phyloP scores from a whole-genome alignment of 1,140 invertebrate genomes.

The Achatina immaculata region DNA sequence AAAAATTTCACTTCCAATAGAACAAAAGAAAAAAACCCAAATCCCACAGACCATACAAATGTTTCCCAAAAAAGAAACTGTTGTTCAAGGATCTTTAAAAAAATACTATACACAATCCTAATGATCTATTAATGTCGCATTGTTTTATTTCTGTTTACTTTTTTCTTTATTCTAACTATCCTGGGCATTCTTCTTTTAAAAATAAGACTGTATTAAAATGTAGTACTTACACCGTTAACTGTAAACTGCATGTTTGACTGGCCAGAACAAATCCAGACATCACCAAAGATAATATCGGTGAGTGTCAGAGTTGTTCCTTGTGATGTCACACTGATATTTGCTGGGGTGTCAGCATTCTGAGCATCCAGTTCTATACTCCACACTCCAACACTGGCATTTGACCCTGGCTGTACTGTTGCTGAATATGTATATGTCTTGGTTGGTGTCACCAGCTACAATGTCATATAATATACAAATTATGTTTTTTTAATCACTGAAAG shows the following conservation, averaged over 20 bases:
- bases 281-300: conserved; percentile 64
- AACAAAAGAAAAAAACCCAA: too few relatives aligned
- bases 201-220: too few relatives aligned
- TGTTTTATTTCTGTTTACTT: too few relatives aligned
- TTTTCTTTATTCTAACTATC: too few relatives aligned
- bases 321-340: conserved; percentile 43
- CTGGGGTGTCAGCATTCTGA: conserved; percentile 39
- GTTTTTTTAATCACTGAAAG: conserved; percentile 7
- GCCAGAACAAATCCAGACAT: conserved; percentile 67
- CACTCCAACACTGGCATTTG: conserved; percentile 20
- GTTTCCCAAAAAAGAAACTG: too few relatives aligned
- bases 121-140: too few relatives aligned
- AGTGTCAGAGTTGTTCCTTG: conserved; percentile 47
- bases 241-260: conserved; percentile 68
- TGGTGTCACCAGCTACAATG: conserved; percentile 13
- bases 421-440: conserved; percentile 7
- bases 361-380: conserved; percentile 46
- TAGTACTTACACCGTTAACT: conserved; percentile 41
- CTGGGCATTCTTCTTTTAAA: too few relatives aligned
- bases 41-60: too few relatives aligned
- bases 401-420: conserved; percentile 19
- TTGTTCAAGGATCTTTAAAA: too few relatives aligned
- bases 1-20: too few relatives aligned
- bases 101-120: too few relatives aligned
- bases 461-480: too few relatives aligned